Evolutionary conservation across 2,888 invertebrate genomes (phyloP).

Genomic region (Sacculina carcini): DNA sequence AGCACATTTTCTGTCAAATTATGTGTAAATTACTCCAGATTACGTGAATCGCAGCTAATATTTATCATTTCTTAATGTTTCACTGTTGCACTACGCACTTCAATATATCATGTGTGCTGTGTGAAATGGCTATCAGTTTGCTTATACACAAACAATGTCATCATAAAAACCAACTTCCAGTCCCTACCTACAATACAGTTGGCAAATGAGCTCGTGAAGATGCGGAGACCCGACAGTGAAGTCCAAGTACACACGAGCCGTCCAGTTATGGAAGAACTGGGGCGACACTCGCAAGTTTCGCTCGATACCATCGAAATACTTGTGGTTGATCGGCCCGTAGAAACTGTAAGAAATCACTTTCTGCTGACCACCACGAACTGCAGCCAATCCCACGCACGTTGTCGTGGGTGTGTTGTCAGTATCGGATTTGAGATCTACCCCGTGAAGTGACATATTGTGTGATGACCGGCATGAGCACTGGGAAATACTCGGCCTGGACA

Average conservation of each 20-base stretch:
- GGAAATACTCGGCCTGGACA: too few species aligned
- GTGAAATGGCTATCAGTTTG: background rate
- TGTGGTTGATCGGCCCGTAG: conserved; percentile 6
- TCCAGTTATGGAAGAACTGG: conserved; percentile 5
- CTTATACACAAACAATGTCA: background rate
- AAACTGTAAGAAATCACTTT: conserved; percentile 6
- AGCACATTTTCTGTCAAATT: too few species aligned
- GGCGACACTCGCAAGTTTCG: conserved; percentile 3
- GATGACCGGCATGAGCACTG: too few species aligned
- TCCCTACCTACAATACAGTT: background rate
- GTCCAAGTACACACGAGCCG: background rate
- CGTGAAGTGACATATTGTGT: too few species aligned
- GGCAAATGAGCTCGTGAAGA: background rate
- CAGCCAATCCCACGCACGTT: background rate
- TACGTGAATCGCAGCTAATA: too few species aligned
- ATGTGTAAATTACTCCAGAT: too few species aligned
- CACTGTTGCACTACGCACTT: too few species aligned
- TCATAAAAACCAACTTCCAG: background rate
- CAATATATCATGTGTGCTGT: too few species aligned
- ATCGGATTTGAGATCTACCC: too few species aligned
- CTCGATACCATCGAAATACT: conserved; percentile 7
- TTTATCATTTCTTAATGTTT: too few species aligned
- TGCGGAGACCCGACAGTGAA: background rate
- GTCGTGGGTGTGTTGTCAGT: too few species aligned
- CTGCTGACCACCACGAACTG: conserved; percentile 2